These are phyloP conservation scores for Chrysochloris asiatica DNA, from an alignment of 2,113 vertebrate species.

Conservation along the genomic window DNA sequence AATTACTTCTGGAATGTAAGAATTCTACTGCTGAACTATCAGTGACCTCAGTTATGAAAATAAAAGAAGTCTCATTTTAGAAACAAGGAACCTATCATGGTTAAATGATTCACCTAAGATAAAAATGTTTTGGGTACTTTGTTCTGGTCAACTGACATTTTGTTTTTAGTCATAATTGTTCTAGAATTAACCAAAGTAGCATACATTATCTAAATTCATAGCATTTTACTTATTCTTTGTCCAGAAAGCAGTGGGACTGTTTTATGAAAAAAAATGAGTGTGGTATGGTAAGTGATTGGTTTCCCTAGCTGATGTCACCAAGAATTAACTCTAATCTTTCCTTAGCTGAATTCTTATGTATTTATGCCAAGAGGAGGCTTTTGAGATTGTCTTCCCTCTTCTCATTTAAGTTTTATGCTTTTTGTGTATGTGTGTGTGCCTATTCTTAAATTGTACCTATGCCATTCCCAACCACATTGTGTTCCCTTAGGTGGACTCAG, in stretches of 20 bases:
- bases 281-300: accelerated
- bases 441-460: neutral
- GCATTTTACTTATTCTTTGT: neutral
- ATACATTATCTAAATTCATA: neutral
- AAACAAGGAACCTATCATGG: neutral
- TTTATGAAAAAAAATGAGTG: neutral
- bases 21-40: neutral
- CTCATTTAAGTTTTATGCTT: neutral
- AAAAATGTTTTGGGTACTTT: neutral
- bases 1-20: neutral
- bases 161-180: neutral
- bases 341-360: neutral
- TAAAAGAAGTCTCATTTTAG: neutral
- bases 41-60: neutral
- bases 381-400: neutral
- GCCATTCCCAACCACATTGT: neutral
- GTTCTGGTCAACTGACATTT: neutral
- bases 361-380: neutral
- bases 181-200: neutral
- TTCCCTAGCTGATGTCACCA: neutral
- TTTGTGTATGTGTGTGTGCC: neutral
- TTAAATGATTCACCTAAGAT: too few species aligned
- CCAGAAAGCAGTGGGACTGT: neutral
- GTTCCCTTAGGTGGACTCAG: neutral
- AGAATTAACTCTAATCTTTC: neutral